These are phyloP conservation scores for Aurelia sp. DNA, from an alignment of 30 jellyfish, hydroid and myxozoan genomes.

Conservation along the genomic window DNA sequence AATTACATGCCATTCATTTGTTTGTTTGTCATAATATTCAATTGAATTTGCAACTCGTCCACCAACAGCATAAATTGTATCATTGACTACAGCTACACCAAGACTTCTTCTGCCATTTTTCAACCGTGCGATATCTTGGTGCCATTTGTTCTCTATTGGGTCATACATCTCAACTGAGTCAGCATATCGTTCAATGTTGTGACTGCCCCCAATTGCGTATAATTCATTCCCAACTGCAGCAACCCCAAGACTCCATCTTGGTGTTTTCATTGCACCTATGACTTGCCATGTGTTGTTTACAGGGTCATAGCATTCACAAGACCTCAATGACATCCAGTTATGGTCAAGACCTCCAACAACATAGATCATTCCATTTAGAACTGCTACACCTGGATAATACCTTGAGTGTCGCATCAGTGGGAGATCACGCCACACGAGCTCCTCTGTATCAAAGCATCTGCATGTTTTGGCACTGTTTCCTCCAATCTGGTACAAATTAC, in stretches of 20 bases:
- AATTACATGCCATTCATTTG: slow-evolving; percentile 84
- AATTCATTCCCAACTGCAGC: slow-evolving; percentile 79
- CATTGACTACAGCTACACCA: slow-evolving; percentile 97
- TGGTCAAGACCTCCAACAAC: slow-evolving; percentile 96
- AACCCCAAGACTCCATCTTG: slow-evolving; percentile 98
- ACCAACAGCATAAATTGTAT: slow-evolving; percentile 92
- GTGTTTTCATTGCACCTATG: slow-evolving; percentile 73
- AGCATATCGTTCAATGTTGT: slow-evolving; percentile 92
- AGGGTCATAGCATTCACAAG: slow-evolving; percentile 93
- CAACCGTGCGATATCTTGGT: slow-evolving; percentile 74
- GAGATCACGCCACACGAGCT: slow-evolving; percentile 75
- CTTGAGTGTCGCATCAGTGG: slow-evolving; percentile 83
- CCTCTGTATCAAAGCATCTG: slow-evolving; percentile 79
- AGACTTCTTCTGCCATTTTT: slow-evolving; percentile 92
- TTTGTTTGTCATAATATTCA: slow-evolving; percentile 82
- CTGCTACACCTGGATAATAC: slow-evolving; percentile 97
- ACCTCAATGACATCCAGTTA: slow-evolving; percentile 84
- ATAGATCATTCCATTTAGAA: slow-evolving; percentile 82
- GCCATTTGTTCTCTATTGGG: slow-evolving; percentile 83
- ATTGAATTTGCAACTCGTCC: slow-evolving; percentile 97
- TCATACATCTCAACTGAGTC: slow-evolving; percentile 93
- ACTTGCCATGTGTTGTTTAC: slow-evolving; percentile 70
- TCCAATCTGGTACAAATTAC: slow-evolving; percentile 83
- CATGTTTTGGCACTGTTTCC: slow-evolving; percentile 88
- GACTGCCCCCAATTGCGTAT: slow-evolving; percentile 98